Evolutionary conservation across 2,113 vertebrate genomes (phyloP).

Genomic region (Garra rufa): DNA sequence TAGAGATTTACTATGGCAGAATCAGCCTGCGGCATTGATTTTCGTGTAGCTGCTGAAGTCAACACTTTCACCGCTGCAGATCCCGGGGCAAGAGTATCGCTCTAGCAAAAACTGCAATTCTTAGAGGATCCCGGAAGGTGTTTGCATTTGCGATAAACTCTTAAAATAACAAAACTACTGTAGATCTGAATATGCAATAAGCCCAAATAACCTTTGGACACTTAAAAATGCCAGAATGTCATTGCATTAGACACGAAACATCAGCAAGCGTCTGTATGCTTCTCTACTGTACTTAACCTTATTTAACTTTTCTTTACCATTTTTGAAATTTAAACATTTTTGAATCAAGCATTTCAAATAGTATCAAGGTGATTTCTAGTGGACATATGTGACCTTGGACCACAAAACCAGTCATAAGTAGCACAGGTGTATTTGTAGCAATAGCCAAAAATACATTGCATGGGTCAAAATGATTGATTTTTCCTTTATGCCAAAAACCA

Average conservation of each 20-base stretch:
- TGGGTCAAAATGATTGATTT: too few species aligned
- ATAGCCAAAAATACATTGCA: too few species aligned
- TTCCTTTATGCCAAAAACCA: too few species aligned
- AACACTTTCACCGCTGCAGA: slow-evolving; percentile 22
- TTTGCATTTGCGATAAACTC: neutral
- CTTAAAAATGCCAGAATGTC: neutral
- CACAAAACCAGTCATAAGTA: too few species aligned
- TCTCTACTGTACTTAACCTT: too few species aligned
- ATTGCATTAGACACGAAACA: neutral
- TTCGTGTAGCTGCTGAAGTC: neutral
- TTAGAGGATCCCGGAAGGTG: neutral
- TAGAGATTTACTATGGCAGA: neutral
- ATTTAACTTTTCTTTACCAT: neutral
- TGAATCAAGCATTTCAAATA: too few species aligned
- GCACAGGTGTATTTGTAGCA: too few species aligned
- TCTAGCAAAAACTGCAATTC: slow-evolving; percentile 14
- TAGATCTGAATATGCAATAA: neutral
- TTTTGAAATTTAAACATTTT: neutral
- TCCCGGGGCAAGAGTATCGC: neutral
- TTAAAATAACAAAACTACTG: neutral
- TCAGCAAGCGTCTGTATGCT: neutral
- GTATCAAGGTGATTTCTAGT: neutral
- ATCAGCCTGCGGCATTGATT: slow-evolving; percentile 40
- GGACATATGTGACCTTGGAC: too few species aligned
- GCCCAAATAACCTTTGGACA: neutral